Conservation (phyloP, 2,113 vertebrate genomes). For the Eclectus roratus region DNA sequence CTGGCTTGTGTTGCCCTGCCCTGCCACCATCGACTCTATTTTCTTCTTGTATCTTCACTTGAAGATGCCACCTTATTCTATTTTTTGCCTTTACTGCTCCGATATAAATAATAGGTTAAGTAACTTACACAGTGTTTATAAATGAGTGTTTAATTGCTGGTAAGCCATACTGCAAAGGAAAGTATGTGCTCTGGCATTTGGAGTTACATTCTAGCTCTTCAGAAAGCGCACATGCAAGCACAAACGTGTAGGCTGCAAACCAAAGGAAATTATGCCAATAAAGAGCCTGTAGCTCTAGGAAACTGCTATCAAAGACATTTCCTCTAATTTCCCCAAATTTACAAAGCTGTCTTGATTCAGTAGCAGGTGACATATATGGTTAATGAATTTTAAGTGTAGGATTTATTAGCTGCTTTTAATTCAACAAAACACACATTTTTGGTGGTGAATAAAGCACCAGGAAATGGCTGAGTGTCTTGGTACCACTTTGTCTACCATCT, state of each 20-base stretch:
- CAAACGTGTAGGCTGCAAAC: neutral
- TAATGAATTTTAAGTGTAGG: neutral
- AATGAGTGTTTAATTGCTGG: neutral
- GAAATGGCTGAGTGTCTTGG: neutral
- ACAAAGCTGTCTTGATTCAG: neutral
- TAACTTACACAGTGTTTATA: neutral
- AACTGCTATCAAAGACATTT: neutral
- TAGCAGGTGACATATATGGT: neutral
- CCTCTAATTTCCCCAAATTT: neutral
- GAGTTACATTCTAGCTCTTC: neutral
- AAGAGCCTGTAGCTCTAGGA: neutral
- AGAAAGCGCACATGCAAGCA: neutral
- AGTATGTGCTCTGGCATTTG: neutral
- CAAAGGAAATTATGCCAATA: neutral
- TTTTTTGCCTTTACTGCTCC: neutral
- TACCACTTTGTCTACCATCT: neutral
- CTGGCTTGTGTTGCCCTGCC: neutral
- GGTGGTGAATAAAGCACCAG: neutral
- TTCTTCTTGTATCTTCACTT: neutral
- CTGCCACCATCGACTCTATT: neutral
- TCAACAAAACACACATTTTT: neutral
- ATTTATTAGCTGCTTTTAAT: neutral
- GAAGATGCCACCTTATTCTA: neutral
- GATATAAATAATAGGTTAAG: neutral
- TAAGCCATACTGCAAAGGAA: neutral